These are phyloP conservation scores for Seriola quinqueradiata DNA, from an alignment of 2,113 vertebrate genomes.

Conservation along the genomic window DNA sequence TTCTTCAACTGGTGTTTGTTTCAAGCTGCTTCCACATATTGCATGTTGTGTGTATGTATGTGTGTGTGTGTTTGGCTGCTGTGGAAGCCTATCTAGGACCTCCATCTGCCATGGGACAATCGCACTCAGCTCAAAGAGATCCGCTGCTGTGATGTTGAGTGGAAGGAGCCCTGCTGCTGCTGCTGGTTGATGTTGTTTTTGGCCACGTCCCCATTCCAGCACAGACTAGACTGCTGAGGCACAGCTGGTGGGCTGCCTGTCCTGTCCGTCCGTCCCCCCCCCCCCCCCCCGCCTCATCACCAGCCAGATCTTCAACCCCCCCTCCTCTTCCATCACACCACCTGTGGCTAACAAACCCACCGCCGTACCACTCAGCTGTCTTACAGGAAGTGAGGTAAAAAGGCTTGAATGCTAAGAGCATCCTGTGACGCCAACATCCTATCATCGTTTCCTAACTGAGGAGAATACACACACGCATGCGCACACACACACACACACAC, in stretches of 20 bases:
- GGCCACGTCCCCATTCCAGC: constrained; percentile 63
- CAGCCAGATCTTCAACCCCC: neutral
- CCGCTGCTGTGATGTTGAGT: constrained; percentile 69
- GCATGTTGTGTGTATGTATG: constrained; percentile 12
- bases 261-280: constrained; percentile 40
- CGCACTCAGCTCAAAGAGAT: constrained; percentile 76
- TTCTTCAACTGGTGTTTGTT: constrained; percentile 27
- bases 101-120: constrained; percentile 73
- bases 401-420: constrained; percentile 49
- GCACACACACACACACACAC: constrained; percentile 26
- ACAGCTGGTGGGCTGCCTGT: constrained; percentile 70
- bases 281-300: neutral
- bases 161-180: constrained; percentile 72
- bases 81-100: constrained; percentile 58
- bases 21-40: constrained; percentile 25
- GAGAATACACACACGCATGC: constrained; percentile 41
- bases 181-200: constrained; percentile 73
- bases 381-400: constrained; percentile 70
- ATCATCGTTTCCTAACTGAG: constrained; percentile 55
- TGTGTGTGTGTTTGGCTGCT: constrained; percentile 35
- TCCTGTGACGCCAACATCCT: constrained; percentile 66
- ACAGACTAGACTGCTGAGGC: constrained; percentile 60
- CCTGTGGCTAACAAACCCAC: constrained; percentile 32
- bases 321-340: constrained; percentile 9
- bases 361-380: constrained; percentile 36